Evolutionary conservation across 2,113 vertebrate genomes (phyloP).

Genomic region (Sander vitreus): DNA sequence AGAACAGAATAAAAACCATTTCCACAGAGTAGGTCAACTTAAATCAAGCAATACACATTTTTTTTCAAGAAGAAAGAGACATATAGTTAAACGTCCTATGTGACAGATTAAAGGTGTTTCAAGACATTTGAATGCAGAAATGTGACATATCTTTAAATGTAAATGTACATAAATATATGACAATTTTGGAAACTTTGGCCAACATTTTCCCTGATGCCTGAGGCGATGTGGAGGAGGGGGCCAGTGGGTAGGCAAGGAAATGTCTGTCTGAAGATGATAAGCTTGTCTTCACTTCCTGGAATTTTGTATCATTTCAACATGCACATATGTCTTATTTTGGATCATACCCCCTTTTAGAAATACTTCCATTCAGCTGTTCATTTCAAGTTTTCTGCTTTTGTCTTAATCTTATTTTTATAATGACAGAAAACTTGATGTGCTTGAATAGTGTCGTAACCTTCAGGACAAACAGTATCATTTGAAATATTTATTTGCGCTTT

Average conservation of each 20-base stretch:
- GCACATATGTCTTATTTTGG: neutral
- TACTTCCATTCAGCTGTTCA: too few species aligned
- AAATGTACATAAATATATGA: too few species aligned
- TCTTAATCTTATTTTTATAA: neutral
- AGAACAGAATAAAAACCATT: too few species aligned
- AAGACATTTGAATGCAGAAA: too few species aligned
- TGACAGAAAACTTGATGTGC: neutral
- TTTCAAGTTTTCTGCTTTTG: neutral
- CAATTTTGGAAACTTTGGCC: neutral
- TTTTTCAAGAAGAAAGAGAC: too few species aligned
- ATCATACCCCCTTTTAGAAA: neutral
- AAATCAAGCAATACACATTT: too few species aligned
- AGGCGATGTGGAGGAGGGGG: neutral
- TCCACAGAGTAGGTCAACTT: too few species aligned
- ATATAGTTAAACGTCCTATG: too few species aligned
- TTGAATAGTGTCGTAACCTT: neutral
- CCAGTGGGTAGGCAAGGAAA: slow-evolving; percentile 28
- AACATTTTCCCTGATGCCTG: neutral
- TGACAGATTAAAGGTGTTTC: too few species aligned
- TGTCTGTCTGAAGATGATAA: slow-evolving; percentile 57
- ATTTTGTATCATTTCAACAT: neutral
- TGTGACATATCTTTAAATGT: too few species aligned
- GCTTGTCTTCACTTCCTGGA: slow-evolving; percentile 11
- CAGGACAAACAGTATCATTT: neutral
- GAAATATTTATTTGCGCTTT: neutral